Base-by-base conservation (phyloP, 2,797 vertebrate species). In the Syngnathus acus region DNA sequence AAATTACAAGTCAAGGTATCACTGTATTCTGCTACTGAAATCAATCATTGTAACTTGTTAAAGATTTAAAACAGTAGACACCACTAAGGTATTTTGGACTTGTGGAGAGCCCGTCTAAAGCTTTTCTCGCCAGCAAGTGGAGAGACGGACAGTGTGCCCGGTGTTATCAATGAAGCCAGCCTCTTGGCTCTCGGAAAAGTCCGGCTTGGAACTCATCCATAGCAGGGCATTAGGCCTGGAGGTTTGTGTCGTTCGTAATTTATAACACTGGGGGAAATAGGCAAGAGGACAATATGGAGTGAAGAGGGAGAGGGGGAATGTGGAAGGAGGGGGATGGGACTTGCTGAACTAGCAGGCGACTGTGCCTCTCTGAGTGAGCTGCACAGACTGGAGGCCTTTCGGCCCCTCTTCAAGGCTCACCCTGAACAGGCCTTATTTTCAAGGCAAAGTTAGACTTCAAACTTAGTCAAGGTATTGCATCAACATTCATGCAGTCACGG, bases 241-340 rank as follows among this genome's bases (percentile, higher is more conserved):
- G 86, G 89, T 92, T 92, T 92, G 90, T 92, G 89, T 91, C 88
- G 88, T 88, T 88, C 89, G 90, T 91, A 92, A 92, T 92, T 93
- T 93, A 93, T 90, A 90, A 91, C 92, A 92, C 87, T 83, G 86
- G 92, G 88, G 90, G 89, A 92, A 92, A 90, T 78, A 86, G 90
- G 89, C 88, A 89, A 89, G 85, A 89, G 88, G 88, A 92, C 90
- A 91, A 92, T 90, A 90, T 90, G 84, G 87, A 84, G 82, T 84
- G 86, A 79, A 85, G 84, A 81, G 81, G 76, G 85, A 84, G 79
- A 79, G 81, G 83, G 87, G 81, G 84, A 85, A 84, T 84, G 83
- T 83, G 84, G 80, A 79, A 85, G 83, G 82, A 84, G 88, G 88
- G 84, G 85, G 88, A 86, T 82, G 88, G 87, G 88, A 84, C 76